Conservation (phyloP, 2,888 invertebrate species). For the Rhorus exstirpatorius region DNA sequence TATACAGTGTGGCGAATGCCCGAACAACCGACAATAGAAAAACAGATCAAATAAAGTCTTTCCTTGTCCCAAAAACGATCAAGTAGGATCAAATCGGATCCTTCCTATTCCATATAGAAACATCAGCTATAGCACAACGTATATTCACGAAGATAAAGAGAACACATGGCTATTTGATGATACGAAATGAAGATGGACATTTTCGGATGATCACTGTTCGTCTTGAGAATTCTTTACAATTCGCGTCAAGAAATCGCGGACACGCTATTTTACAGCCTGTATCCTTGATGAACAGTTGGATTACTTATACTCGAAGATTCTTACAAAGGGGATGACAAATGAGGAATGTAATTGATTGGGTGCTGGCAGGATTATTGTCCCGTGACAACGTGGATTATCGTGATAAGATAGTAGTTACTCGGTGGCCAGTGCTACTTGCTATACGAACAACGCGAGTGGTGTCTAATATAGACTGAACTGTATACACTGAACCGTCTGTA, state of each 20-base stretch:
- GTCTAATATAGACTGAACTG: conserved; percentile 19
- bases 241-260: no score
- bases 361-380: conserved; percentile 45
- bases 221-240: neutral
- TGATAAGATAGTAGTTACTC: conserved; percentile 43
- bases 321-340: neutral
- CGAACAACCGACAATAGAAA: no score
- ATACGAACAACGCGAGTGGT: conserved; percentile 2
- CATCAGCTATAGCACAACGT: neutral
- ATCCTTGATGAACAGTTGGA: neutral
- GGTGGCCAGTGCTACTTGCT: neutral
- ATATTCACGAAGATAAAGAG: neutral
- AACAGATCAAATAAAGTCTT: no score
- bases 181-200: neutral
- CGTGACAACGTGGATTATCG: conserved; percentile 50
- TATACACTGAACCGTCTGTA: conserved; percentile 21
- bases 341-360: conserved; percentile 46
- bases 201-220: neutral
- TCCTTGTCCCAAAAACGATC: no score
- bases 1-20: no score
- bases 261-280: neutral
- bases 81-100: no score
- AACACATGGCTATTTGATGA: neutral
- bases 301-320: neutral
- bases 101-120: neutral